phyloP scores from a whole-genome alignment of 2,888 invertebrate species.

The Trissoscelio sp. region DNA sequence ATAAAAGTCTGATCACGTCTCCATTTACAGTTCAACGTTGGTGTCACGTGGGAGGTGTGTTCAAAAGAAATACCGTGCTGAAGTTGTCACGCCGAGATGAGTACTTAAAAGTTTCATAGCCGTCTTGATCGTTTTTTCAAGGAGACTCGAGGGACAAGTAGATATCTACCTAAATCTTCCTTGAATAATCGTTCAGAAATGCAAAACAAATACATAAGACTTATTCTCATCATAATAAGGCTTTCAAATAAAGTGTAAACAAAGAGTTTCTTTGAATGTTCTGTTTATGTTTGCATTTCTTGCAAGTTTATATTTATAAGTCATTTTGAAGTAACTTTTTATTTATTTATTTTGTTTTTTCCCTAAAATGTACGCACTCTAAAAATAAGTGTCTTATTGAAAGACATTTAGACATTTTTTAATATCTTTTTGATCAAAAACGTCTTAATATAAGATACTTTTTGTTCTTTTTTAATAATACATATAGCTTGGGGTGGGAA shows the following conservation, averaged over 20 bases:
- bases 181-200: conserved; percentile 11
- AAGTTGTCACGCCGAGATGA: conserved; percentile 35
- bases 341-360: too few species aligned
- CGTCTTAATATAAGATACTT: too few species aligned
- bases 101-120: conserved; percentile 42
- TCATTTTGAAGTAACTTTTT: too few species aligned
- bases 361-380: too few species aligned
- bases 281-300: too few species aligned
- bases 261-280: not conserved
- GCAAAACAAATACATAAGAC: not conserved
- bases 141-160: conserved; percentile 7
- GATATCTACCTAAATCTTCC: conserved; percentile 18
- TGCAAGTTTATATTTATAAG: too few species aligned
- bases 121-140: conserved; percentile 16
- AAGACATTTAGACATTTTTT: too few species aligned
- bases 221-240: not conserved
- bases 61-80: conserved; percentile 31
- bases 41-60: conserved; percentile 28
- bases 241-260: not conserved
- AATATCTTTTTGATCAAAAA: too few species aligned
- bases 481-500: too few species aligned
- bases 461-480: too few species aligned
- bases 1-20: conserved; percentile 43
- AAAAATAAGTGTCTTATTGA: too few species aligned
- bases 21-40: conserved; percentile 35